Evolutionary conservation across 1,140 invertebrate species (phyloP).

Genomic region (Drosophila neocordata): DNA sequence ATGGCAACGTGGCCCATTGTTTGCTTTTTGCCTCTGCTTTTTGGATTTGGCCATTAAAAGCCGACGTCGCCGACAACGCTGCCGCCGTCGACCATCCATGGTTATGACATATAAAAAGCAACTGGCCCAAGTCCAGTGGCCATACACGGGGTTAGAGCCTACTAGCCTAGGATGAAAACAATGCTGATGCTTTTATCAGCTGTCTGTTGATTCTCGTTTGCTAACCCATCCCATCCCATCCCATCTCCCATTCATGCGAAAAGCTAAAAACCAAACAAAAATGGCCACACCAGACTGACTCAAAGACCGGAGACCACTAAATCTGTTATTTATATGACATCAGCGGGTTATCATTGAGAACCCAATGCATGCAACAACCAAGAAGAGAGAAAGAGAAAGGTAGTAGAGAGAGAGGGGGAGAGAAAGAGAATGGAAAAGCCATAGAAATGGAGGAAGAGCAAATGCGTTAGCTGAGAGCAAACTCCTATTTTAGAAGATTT

Average conservation of each 20-base stretch:
- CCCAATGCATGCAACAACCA: conserved; percentile 8
- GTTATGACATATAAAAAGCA: conserved; percentile 74
- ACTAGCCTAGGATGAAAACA: conserved; percentile 37
- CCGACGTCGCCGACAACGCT: conserved; percentile 33
- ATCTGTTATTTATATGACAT: conserved; percentile 76
- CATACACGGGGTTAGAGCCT: conserved; percentile 11
- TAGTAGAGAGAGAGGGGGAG: background rate
- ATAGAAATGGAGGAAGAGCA: background rate
- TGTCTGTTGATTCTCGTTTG: conserved; percentile 21
- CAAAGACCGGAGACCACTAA: conserved; percentile 60
- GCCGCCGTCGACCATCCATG: conserved; percentile 30
- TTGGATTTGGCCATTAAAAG: conserved; percentile 60
- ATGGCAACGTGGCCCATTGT: conserved; percentile 64
- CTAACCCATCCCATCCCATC: background rate
- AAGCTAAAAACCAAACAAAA: conserved; percentile 63
- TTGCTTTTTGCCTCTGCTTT: conserved; percentile 43
- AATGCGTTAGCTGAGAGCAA: background rate
- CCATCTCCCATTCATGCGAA: conserved; percentile 18
- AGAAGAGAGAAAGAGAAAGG: background rate
- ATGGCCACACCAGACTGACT: conserved; percentile 29
- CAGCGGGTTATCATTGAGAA: conserved; percentile 50
- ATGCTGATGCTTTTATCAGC: conserved; percentile 37
- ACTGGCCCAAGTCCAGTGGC: conserved; percentile 29
- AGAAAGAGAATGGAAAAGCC: background rate
- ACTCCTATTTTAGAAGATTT: conserved; percentile 15